Evolutionary conservation across 2,888 invertebrate species (phyloP), one percentile per base, ranked within the genome.

Genomic region (Andrena hattorfiana): DNA sequence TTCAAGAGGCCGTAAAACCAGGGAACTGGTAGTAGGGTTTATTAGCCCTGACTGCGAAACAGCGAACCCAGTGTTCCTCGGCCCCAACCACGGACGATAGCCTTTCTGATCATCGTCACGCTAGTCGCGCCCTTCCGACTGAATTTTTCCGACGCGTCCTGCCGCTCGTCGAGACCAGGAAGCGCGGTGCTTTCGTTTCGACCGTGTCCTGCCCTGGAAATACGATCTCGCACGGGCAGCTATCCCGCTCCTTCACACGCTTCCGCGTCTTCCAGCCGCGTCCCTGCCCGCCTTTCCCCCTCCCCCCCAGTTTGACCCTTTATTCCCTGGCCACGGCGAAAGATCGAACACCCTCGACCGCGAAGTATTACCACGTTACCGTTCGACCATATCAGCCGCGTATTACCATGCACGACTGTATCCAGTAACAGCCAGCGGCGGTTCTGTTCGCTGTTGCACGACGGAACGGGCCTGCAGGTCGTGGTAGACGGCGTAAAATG

Each of bases 311-410:
- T 32, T 51, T 56, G 10, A 67, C 64, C 77, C 68, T 49, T 71
- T 30, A 35, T 67, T 59, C 59, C 49, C 54, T 59, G 60, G 26
- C 59, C 49, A 73, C 26, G 10, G n/a, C 16, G 42, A 51, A 56
- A 74, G 62, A 78, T 71, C 77, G 67, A 68, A 69, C 76, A 72
- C 67, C 51, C 64, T 75, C 69, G 32, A 60, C 71, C 64, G 32
- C 60, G 16, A 77, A 60, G 84, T 77, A 88, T 88, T 88, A 88
- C 84, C 88, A 86, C 87, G 82, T 87, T 83, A 82, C 86, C 82
- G 76, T 83, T 85, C 67, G 76, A 85, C 76, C 78, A 78, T 81
- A 78, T 81, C 81, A 78, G 68, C 67, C 60, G 49, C 67, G 68
- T 69, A 78, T 78, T 81, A 77, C 66, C 73, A 73, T 77, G 26